phyloP scores from a whole-genome alignment of 2,888 invertebrate genomes.

The Xestia c-nigrum region DNA sequence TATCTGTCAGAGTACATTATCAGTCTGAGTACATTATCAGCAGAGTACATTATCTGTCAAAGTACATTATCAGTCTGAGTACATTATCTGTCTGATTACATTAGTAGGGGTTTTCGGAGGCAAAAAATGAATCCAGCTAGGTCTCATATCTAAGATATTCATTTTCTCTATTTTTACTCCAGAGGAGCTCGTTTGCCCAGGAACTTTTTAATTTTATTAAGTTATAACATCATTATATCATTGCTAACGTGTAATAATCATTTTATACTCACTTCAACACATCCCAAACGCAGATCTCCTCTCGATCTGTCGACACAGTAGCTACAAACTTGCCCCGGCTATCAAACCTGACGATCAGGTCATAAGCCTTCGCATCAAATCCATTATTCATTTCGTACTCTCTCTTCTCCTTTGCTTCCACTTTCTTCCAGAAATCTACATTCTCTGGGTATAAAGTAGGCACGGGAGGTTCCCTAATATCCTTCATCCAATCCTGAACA shows the following conservation, averaged over 20 bases:
- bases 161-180: too few relatives aligned
- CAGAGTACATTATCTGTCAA: too few relatives aligned
- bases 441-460: conserved; percentile 91
- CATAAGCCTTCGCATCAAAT: conserved; percentile 89
- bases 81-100: too few relatives aligned
- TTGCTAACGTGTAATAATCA: neutral
- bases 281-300: conserved; percentile 96
- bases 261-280: conserved; percentile 85
- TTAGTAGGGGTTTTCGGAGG: too few relatives aligned
- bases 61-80: too few relatives aligned
- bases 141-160: too few relatives aligned
- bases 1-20: too few relatives aligned
- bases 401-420: conserved; percentile 78
- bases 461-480: conserved; percentile 89
- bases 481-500: conserved; percentile 85
- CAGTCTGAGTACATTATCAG: too few relatives aligned
- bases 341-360: conserved; percentile 92
- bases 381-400: conserved; percentile 82
- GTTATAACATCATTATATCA: neutral
- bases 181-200: too few relatives aligned
- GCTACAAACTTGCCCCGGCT: conserved; percentile 93
- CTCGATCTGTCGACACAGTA: conserved; percentile 93
- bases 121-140: too few relatives aligned
- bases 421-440: conserved; percentile 82
- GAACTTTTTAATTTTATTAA: too few relatives aligned